phyloP scores from a whole-genome alignment of 23 tunicate species.

The Phallusia fumigata region DNA sequence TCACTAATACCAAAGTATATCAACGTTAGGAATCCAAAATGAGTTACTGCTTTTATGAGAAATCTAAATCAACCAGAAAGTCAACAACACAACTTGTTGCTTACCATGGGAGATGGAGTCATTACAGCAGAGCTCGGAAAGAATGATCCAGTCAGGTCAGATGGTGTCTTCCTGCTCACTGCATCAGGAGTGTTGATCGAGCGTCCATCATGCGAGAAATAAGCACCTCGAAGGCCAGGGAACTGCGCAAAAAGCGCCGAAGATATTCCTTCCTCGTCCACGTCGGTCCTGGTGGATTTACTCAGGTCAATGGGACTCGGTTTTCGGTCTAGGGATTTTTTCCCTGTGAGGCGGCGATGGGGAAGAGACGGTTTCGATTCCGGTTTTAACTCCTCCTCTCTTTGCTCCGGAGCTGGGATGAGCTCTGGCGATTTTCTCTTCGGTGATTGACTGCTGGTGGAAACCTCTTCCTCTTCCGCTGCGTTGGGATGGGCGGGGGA shows the following conservation, averaged over 20 bases:
- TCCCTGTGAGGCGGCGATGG: slow-evolving; percentile 38
- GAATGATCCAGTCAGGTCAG: slow-evolving; percentile 61
- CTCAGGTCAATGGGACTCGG: slow-evolving; percentile 88
- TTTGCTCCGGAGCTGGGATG: slow-evolving; percentile 33
- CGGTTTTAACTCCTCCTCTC: slow-evolving; percentile 8
- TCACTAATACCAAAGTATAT: too few species aligned
- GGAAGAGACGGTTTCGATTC: not conserved
- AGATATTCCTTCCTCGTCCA: slow-evolving; percentile 30
- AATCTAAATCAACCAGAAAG: too few species aligned
- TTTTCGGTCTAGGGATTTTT: slow-evolving; percentile 64
- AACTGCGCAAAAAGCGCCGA: slow-evolving; percentile 36
- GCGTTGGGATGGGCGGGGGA: not conserved
- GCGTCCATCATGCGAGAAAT: slow-evolving; percentile 47
- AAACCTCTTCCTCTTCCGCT: not conserved
- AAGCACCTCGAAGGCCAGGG: slow-evolving; percentile 33
- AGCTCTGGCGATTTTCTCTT: slow-evolving; percentile 49
- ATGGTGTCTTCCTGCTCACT: slow-evolving; percentile 73
- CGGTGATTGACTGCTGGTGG: not conserved
- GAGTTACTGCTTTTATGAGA: too few species aligned
- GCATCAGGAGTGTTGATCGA: slow-evolving; percentile 80
- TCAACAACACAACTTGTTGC: too few species aligned
- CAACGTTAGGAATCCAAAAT: too few species aligned
- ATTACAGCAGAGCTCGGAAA: slow-evolving; percentile 52
- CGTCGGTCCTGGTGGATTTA: slow-evolving; percentile 58
- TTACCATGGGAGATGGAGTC: slow-evolving; percentile 92